Conservation (phyloP, 2,888 invertebrate species). For the Phoenoteleia sp. region DNA sequence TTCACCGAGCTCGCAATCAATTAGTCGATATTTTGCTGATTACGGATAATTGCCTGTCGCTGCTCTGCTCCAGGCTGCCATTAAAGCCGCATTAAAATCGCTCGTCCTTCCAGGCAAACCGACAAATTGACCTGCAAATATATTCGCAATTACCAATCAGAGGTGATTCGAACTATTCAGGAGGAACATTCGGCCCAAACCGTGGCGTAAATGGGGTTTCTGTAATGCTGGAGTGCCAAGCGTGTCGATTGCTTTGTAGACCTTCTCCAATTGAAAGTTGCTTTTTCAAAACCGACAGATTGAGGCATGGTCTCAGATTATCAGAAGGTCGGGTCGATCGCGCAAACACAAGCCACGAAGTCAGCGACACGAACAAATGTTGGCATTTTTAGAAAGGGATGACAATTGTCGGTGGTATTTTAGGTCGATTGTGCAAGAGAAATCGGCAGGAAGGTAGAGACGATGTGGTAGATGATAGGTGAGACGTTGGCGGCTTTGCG, state of each 20-base stretch:
- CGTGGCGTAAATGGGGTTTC: neutral
- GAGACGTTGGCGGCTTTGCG: too few relatives aligned
- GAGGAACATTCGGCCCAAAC: neutral
- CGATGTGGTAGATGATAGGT: too few relatives aligned
- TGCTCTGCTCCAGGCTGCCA: neutral
- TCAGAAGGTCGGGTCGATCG: neutral
- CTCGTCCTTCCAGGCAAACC: neutral
- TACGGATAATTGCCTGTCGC: neutral
- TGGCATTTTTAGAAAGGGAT: too few relatives aligned
- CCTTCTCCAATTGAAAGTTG: slow-evolving; percentile 24
- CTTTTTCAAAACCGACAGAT: neutral
- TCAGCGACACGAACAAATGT: too few relatives aligned
- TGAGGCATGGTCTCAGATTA: neutral
- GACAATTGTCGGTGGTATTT: too few relatives aligned
- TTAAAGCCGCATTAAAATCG: neutral
- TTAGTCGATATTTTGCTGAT: neutral
- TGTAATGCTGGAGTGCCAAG: neutral
- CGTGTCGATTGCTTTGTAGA: neutral
- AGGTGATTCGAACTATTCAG: slow-evolving; percentile 7
- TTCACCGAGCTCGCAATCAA: neutral
- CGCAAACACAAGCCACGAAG: too few relatives aligned
- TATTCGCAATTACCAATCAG: slow-evolving; percentile 6
- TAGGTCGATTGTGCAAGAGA: too few relatives aligned
- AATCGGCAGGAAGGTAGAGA: too few relatives aligned
- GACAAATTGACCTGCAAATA: slow-evolving; percentile 4